Evolutionary conservation across 2,888 invertebrate genomes (phyloP), one percentile per base, ranked within the genome.

Genomic region (Dasysyrphus albostriatus): DNA sequence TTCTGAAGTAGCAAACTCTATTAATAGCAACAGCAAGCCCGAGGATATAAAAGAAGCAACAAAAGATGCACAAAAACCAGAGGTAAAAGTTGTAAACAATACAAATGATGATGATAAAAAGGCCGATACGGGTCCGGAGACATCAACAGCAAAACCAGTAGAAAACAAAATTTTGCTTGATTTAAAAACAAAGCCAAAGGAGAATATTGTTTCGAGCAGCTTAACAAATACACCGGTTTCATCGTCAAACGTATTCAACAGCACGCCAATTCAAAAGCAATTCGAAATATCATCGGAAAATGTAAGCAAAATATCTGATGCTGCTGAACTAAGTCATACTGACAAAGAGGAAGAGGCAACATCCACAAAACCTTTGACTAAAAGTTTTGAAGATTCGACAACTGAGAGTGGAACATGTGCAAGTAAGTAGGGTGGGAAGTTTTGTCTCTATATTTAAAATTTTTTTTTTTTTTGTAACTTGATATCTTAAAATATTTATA

Each of bases 241-340:
- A 32, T 74, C 74, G 7, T 65, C 88, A n/a, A 89, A 88, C 58
- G 88, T 89, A 5, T 88, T 84, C 44, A 88, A 89, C 63, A 89
- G 85, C 42, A 89, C 89, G 10, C 84, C 88, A 1, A 88, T 88
- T 37, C 74, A 83, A 51, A 88, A 88, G 54, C 83, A 88, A 70
- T 88, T 88, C 58, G 89, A 88, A 88, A 88, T 89, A 51, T 84
- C 88, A 4, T 87, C 88, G 14, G 89, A 89, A 67, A 89, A 88
- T 72, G 88, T 88, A 32, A 89, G 88, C 56, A 88, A 88, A 78
- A 88, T 89, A 75, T 88, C 89, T 3, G 88, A 89, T 34, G 70
- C 51, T 10, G 73, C 51, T 9, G 88, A 84, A 47, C 61, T 74
- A 16, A 84, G 81, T 44, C 72, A 73, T n/a, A 74, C 37, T 8